phyloP scores from a whole-genome alignment of 2,888 invertebrate genomes.

The Luffia ferchaultella region DNA sequence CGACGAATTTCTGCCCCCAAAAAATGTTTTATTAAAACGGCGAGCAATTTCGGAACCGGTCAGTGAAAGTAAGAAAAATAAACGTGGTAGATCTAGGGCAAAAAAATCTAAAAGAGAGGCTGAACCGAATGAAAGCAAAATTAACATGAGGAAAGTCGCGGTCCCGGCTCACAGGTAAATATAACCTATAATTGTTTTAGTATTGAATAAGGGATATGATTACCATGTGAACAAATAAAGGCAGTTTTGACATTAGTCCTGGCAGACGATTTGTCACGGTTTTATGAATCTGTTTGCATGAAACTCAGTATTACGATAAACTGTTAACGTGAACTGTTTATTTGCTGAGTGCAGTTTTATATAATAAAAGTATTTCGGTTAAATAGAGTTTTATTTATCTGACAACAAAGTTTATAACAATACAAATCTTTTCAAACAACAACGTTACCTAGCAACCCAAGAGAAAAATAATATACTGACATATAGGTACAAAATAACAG shows the following conservation, averaged over 20 bases:
- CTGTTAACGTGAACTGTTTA: too few relatives aligned
- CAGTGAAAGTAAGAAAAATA: constrained; percentile 65
- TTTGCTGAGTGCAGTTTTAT: too few relatives aligned
- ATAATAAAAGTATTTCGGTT: too few relatives aligned
- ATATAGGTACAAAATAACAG: too few relatives aligned
- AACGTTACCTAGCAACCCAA: too few relatives aligned
- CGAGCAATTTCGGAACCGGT: constrained; percentile 53
- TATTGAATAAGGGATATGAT: not conserved
- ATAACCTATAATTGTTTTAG: constrained; percentile 25
- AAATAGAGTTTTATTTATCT: too few relatives aligned
- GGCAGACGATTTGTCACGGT: not conserved
- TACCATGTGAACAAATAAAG: not conserved
- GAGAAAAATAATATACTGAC: too few relatives aligned
- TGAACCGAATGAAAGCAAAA: constrained; percentile 63
- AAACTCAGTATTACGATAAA: too few relatives aligned
- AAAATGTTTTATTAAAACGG: constrained; percentile 56
- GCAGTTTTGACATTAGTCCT: not conserved
- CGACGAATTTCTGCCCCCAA: constrained; percentile 59
- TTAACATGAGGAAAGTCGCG: constrained; percentile 75
- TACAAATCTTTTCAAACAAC: too few relatives aligned
- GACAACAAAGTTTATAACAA: too few relatives aligned
- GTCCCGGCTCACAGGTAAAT: constrained; percentile 87
- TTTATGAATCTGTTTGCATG: too few relatives aligned
- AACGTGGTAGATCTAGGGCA: constrained; percentile 40
- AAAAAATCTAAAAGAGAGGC: constrained; percentile 43